Conservation (phyloP, 1,140 invertebrate genomes). For the Physella acuta region DNA sequence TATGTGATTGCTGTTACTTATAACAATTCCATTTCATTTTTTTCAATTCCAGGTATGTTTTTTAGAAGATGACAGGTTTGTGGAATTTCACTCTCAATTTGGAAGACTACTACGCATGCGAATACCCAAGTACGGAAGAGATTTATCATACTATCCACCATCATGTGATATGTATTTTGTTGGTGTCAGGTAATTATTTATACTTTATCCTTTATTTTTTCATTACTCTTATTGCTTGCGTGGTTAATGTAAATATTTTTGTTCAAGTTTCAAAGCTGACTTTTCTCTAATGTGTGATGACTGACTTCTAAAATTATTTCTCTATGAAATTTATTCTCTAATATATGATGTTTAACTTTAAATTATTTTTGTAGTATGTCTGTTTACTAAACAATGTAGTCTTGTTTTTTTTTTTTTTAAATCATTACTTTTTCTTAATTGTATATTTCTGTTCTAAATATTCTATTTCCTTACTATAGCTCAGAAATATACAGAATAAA, state of each 20-base stretch:
- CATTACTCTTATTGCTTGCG: too few species aligned
- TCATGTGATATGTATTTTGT: slow-evolving; percentile 91
- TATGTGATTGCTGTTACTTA: too few species aligned
- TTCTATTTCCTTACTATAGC: slow-evolving; percentile 57
- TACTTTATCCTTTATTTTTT: background rate
- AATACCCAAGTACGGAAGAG: slow-evolving; percentile 93
- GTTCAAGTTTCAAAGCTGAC: background rate
- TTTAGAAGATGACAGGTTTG: slow-evolving; percentile 72
- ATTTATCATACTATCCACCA: slow-evolving; percentile 87
- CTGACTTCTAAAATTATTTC: background rate
- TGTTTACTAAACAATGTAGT: too few species aligned
- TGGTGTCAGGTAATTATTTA: slow-evolving; percentile 71
- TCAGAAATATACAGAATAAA: slow-evolving; percentile 93
- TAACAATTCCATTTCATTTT: too few species aligned
- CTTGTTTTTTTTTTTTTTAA: slow-evolving; percentile 22
- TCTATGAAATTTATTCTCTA: background rate
- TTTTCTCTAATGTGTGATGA: too few species aligned
- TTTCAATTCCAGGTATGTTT: slow-evolving; percentile 62
- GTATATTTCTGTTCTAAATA: slow-evolving; percentile 4
- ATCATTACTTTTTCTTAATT: background rate
- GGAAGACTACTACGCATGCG: slow-evolving; percentile 88
- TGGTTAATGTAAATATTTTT: background rate
- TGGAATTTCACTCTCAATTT: slow-evolving; percentile 93
- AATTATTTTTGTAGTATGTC: too few species aligned
- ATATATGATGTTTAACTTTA: too few species aligned